These are phyloP conservation scores for Macrosteles quadrilineatus DNA, from an alignment of 1,140 invertebrate genomes.

Conservation along the genomic window DNA sequence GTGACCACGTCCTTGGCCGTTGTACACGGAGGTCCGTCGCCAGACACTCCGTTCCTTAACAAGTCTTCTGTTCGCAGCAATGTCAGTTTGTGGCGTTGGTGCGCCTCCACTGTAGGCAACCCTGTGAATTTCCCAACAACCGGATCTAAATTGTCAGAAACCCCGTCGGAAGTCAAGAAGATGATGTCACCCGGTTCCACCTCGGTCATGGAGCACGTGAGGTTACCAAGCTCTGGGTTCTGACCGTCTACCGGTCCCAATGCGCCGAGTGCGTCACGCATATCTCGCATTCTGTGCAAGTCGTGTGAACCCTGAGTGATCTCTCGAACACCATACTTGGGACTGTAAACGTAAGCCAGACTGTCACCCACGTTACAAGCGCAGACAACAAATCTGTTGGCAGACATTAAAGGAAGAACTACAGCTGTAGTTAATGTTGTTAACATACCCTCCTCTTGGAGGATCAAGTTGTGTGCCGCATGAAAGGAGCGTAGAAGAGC, in stretches of 20 bases:
- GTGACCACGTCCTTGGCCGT: conserved; percentile 69
- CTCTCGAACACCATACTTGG: conserved; percentile 71
- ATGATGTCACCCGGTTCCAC: conserved; percentile 83
- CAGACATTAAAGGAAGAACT: conserved; percentile 62
- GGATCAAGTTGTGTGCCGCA: conserved; percentile 83
- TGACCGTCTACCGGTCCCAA: conserved; percentile 85
- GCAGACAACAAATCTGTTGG: conserved; percentile 73
- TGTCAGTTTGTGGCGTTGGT: conserved; percentile 78
- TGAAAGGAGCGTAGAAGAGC: conserved; percentile 81
- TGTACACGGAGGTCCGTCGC: conserved; percentile 55
- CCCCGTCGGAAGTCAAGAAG: conserved; percentile 88
- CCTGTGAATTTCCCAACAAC: conserved; percentile 91
- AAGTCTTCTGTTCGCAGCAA: conserved; percentile 80
- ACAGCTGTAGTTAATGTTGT: conserved; percentile 84
- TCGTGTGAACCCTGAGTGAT: conserved; percentile 85
- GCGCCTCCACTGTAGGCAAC: conserved; percentile 76
- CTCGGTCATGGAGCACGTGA: conserved; percentile 87
- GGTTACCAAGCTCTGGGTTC: conserved; percentile 87
- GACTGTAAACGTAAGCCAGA: conserved; percentile 84
- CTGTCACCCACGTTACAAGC: conserved; percentile 91
- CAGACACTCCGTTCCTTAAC: conserved; percentile 70
- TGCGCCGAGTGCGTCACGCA: conserved; percentile 89
- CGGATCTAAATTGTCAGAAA: conserved; percentile 93
- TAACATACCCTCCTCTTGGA: conserved; percentile 82
- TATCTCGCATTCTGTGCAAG: conserved; percentile 83